Evolutionary conservation across 2,797 vertebrate genomes (phyloP).

Genomic region (Petrocephalus schoutedeni): DNA sequence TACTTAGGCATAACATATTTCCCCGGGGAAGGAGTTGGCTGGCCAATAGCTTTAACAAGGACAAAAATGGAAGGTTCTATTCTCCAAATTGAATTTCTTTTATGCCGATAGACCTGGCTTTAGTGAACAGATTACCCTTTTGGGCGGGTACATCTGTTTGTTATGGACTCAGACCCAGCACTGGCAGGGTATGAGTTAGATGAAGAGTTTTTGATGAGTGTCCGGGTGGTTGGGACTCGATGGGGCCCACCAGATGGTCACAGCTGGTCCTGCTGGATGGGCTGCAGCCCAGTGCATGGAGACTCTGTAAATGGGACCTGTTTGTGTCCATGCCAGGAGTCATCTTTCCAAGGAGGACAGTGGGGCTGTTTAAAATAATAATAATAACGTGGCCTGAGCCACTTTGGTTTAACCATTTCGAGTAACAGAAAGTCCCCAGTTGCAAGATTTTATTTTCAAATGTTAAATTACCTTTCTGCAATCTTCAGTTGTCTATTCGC

Average conservation of each 20-base stretch:
- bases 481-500: not conserved
- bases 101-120: slow-evolving; percentile 11
- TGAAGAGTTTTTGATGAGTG: slow-evolving; percentile 19
- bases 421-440: not conserved
- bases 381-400: not conserved
- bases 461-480: not conserved
- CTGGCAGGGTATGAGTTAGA: slow-evolving; percentile 21
- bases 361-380: slow-evolving; percentile 1
- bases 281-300: not conserved
- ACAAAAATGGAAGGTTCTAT: not conserved
- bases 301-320: not conserved
- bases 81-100: not conserved
- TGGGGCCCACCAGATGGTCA: slow-evolving; percentile 26
- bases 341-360: slow-evolving; percentile 20
- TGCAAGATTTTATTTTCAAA: not conserved
- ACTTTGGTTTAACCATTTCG: slow-evolving; percentile 1
- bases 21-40: not conserved
- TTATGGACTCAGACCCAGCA: slow-evolving; percentile 8
- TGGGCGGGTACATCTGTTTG: slow-evolving; percentile 17
- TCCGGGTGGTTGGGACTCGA: slow-evolving; percentile 11
- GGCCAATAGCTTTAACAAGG: not conserved
- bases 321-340: slow-evolving; percentile 17
- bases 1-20: not conserved
- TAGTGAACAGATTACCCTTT: not conserved
- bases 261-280: slow-evolving; percentile 20